These are phyloP conservation scores for Oreochromis aureus DNA, from an alignment of 2,113 vertebrate genomes.

Conservation along the genomic window DNA sequence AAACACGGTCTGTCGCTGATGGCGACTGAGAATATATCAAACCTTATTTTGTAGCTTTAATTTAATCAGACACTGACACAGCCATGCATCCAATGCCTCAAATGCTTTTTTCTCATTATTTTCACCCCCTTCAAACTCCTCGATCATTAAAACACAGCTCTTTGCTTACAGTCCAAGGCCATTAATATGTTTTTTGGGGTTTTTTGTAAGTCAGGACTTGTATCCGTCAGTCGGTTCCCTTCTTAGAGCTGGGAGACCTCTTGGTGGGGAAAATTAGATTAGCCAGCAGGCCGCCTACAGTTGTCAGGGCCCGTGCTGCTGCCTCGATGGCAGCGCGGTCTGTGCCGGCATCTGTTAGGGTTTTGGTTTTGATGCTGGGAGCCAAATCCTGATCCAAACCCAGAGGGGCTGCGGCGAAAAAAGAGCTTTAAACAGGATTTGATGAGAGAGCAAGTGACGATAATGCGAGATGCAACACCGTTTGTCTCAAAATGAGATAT, in stretches of 20 bases:
- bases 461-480: not conserved
- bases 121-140: not conserved
- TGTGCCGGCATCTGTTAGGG: constrained; percentile 15
- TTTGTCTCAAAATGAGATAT: not conserved
- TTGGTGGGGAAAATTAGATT: not conserved
- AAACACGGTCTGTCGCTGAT: not conserved
- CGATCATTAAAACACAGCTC: not conserved
- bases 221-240: not conserved
- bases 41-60: not conserved
- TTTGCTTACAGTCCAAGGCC: not conserved
- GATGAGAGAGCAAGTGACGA: not conserved
- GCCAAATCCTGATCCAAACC: not conserved
- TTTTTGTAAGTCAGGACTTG: not conserved
- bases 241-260: not conserved
- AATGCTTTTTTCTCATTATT: not conserved
- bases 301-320: not conserved
- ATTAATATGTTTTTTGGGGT: not conserved
- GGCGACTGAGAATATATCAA: not conserved
- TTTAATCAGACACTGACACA: not conserved
- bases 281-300: not conserved
- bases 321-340: not conserved
- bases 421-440: constrained; percentile 14
- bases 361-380: not conserved
- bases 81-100: not conserved
- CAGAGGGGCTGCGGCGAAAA: not conserved